Conservation (phyloP, 2,797 vertebrate genomes). For the Petrocephalus schoutedeni region DNA sequence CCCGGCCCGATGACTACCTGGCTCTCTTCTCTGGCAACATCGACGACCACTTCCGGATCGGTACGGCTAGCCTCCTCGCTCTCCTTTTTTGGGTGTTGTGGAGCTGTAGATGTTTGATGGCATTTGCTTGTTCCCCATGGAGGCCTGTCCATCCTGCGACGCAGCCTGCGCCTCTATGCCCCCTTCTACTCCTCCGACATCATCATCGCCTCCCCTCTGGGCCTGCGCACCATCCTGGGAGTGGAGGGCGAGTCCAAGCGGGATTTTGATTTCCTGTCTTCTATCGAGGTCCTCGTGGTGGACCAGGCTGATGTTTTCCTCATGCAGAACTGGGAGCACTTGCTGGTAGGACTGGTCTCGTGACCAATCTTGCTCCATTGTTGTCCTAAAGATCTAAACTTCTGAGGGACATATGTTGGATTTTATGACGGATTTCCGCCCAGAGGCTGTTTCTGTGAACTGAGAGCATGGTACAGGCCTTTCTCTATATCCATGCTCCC, state of each 20-base stretch:
- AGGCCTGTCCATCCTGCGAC: slow-evolving; percentile 85
- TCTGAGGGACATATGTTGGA: neutral
- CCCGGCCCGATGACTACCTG: slow-evolving; percentile 86
- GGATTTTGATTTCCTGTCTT: slow-evolving; percentile 92
- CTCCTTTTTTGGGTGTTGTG: neutral
- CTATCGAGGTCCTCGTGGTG: slow-evolving; percentile 83
- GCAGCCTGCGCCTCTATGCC: slow-evolving; percentile 82
- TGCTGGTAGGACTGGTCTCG: slow-evolving; percentile 68
- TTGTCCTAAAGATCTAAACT: neutral
- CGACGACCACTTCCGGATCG: slow-evolving; percentile 94
- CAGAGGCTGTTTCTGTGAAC: neutral
- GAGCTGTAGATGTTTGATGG: neutral
- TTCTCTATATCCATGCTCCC: slow-evolving; percentile 3
- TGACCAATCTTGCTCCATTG: neutral
- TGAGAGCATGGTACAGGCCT: neutral
- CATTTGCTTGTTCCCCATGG: slow-evolving; percentile 18
- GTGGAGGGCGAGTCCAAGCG: slow-evolving; percentile 82
- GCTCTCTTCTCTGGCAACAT: slow-evolving; percentile 87
- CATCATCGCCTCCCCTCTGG: slow-evolving; percentile 88
- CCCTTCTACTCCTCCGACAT: slow-evolving; percentile 96
- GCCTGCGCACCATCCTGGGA: slow-evolving; percentile 85
- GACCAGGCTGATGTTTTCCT: slow-evolving; percentile 90
- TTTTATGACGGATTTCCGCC: neutral
- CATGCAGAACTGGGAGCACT: slow-evolving; percentile 99
- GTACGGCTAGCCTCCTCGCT: slow-evolving; percentile 49